Conservation (phyloP, 2,888 invertebrate genomes). For the Baronia brevicornis region DNA sequence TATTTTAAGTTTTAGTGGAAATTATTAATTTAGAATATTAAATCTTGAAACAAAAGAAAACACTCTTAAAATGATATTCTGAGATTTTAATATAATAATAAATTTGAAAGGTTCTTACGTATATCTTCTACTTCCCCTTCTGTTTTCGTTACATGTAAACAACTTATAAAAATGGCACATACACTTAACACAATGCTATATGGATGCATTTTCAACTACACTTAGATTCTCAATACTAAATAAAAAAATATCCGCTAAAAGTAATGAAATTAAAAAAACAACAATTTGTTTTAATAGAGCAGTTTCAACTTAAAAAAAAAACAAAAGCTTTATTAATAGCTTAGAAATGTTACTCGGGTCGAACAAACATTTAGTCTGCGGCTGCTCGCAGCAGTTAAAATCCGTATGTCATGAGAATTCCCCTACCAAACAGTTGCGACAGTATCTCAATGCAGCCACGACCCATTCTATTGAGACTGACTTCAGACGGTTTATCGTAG, state of each 20-base stretch:
- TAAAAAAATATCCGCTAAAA: no score
- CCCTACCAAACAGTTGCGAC: slow-evolving; percentile 48
- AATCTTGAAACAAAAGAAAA: no score
- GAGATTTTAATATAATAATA: no score
- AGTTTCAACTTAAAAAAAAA: background rate
- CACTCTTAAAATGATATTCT: no score
- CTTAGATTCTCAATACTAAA: no score
- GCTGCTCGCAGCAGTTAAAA: no score
- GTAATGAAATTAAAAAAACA: no score
- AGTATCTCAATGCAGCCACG: slow-evolving; percentile 16
- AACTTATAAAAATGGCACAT: slow-evolving; percentile 41
- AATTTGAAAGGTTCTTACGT: slow-evolving; percentile 30
- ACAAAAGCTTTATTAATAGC: no score
- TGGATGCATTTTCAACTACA: slow-evolving; percentile 29
- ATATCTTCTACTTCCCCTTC: slow-evolving; percentile 42
- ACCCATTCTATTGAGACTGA: slow-evolving; percentile 11
- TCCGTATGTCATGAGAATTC: slow-evolving; percentile 46
- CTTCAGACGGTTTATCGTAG: slow-evolving; percentile 13
- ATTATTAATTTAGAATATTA: no score
- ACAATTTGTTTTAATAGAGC: background rate
- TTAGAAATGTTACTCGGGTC: no score
- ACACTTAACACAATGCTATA: slow-evolving; percentile 29
- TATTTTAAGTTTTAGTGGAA: no score
- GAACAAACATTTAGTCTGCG: no score
- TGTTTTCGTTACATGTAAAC: slow-evolving; percentile 32